Conservation (phyloP, 2,888 invertebrate species). For the Drosophila kambysellisi region DNA sequence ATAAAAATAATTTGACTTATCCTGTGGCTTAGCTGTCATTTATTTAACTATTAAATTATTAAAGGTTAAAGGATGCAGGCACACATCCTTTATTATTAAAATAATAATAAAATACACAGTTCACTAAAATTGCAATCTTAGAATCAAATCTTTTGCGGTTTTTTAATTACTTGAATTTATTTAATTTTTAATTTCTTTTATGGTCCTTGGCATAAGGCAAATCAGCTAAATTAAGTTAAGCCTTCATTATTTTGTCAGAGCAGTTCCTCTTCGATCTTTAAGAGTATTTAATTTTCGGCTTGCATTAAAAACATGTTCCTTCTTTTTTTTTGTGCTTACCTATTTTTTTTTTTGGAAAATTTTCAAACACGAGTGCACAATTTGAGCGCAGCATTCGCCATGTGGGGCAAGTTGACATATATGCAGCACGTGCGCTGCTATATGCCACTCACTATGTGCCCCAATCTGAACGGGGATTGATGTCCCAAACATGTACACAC, state of each 20-base stretch:
- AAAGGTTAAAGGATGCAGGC: no score
- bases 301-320: not conserved
- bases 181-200: not conserved
- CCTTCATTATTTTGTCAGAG: not conserved
- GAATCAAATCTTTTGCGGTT: not conserved
- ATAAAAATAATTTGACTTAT: not conserved
- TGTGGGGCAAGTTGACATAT: slow-evolving; percentile 73
- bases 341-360: slow-evolving; percentile 45
- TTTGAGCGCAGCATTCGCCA: slow-evolving; percentile 53
- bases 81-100: no score
- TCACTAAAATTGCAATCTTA: not conserved
- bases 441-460: slow-evolving; percentile 6
- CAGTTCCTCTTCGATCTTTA: not conserved
- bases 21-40: not conserved
- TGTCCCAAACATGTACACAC: slow-evolving; percentile 29
- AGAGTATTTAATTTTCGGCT: slow-evolving; percentile 2
- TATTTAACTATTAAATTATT: no score
- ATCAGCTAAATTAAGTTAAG: not conserved
- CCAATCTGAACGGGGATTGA: slow-evolving; percentile 57
- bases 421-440: slow-evolving; percentile 67
- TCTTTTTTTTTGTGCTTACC: not conserved
- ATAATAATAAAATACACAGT: not conserved
- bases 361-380: slow-evolving; percentile 66
- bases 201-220: no score
- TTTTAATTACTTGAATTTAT: not conserved